Evolutionary conservation across 1,140 invertebrate genomes (phyloP).

Genomic region (Macrobrachium nipponense): DNA sequence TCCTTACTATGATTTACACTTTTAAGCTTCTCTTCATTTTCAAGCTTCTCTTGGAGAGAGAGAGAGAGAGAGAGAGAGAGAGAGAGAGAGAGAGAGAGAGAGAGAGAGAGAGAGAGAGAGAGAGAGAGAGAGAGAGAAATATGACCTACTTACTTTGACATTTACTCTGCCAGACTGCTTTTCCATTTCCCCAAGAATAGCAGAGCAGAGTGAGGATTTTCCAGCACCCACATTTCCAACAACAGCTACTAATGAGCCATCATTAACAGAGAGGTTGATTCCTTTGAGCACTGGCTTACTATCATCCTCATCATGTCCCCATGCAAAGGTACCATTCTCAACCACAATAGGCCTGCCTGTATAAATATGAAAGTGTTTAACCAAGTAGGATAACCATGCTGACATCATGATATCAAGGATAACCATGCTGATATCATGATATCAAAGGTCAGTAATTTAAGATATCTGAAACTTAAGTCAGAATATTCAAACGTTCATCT

Average conservation of each 20-base stretch:
- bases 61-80: too few species aligned
- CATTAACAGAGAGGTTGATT: constrained; percentile 67
- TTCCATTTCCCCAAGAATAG: constrained; percentile 74
- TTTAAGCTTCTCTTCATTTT: too few species aligned
- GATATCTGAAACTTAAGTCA: too few species aligned
- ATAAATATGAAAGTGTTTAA: constrained; percentile 27
- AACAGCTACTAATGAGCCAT: constrained; percentile 71
- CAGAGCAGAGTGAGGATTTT: constrained; percentile 74
- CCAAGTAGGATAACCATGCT: neutral
- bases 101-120: too few species aligned
- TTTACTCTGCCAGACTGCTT: constrained; percentile 67
- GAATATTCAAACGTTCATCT: too few species aligned
- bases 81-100: too few species aligned
- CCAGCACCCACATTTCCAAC: constrained; percentile 75
- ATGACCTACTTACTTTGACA: constrained; percentile 64
- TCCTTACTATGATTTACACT: too few species aligned
- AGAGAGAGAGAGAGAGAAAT: too few species aligned
- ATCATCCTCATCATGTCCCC: constrained; percentile 67
- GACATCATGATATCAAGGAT: too few species aligned
- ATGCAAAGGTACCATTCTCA: constrained; percentile 70
- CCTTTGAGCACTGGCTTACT: constrained; percentile 68
- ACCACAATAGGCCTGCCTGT: constrained; percentile 67
- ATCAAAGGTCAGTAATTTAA: too few species aligned
- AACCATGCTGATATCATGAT: neutral
- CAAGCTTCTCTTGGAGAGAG: too few species aligned